Percentiles rank a stretch among this genome's conserved stretches.
Conservation (phyloP, 1,140 invertebrate genomes). For the Hetaerina americana region DNA sequence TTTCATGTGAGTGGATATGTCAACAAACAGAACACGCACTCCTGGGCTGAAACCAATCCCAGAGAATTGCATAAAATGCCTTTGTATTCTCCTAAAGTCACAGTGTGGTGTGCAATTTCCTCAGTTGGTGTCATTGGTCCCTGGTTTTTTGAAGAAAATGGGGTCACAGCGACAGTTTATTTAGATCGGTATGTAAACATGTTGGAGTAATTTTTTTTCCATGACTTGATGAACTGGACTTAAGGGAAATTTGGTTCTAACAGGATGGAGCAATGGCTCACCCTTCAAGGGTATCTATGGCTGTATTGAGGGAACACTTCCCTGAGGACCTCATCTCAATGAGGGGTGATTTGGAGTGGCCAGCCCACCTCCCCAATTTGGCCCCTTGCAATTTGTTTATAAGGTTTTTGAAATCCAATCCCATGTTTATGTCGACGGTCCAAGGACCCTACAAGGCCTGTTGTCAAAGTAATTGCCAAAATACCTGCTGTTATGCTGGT, state of each 20-base stretch:
- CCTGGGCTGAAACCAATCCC: too few relatives aligned
- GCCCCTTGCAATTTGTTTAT: not conserved
- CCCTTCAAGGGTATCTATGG: constrained; percentile 4
- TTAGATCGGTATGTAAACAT: not conserved
- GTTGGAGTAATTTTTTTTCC: not conserved
- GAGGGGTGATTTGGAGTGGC: constrained; percentile 16
- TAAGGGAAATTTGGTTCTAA: not conserved
- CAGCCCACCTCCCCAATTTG: not conserved
- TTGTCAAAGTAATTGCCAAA: constrained; percentile 8
- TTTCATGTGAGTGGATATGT: too few relatives aligned
- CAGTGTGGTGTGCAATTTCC: too few relatives aligned
- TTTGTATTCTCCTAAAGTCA: too few relatives aligned
- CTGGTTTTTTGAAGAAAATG: too few relatives aligned
- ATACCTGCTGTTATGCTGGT: constrained; percentile 1
- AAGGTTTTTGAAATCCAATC: constrained; percentile 8
- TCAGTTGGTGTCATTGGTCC: too few relatives aligned
- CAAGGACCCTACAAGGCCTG: not conserved
- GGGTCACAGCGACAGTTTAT: too few relatives aligned
- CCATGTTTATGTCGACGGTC: constrained; percentile 7
- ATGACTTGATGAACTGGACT: not conserved
- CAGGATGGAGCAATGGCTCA: not conserved
- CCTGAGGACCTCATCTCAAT: constrained; percentile 15
- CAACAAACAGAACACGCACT: too few relatives aligned
- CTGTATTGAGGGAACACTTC: constrained; percentile 17
- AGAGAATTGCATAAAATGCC: too few relatives aligned